Evolutionary conservation across 2,113 vertebrate genomes (phyloP).

Genomic region (Glaucidium brasilianum): DNA sequence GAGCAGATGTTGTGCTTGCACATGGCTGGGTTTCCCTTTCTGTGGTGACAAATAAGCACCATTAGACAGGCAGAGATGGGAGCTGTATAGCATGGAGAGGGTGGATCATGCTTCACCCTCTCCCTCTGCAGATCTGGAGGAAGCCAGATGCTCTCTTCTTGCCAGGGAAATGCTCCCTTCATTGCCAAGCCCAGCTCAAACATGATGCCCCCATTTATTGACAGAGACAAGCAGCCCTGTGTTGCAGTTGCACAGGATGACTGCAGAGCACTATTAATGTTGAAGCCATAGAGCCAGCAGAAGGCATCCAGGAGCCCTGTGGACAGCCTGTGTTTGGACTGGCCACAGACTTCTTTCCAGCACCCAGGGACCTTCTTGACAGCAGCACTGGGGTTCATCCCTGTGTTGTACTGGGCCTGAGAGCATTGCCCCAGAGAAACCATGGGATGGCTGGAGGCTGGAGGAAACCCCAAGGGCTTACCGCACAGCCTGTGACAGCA

Average conservation of each 20-base stretch:
- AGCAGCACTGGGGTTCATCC: background rate
- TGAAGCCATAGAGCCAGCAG: background rate
- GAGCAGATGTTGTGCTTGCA: slow-evolving; percentile 36
- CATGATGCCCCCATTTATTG: background rate
- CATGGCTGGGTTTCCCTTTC: slow-evolving; percentile 46
- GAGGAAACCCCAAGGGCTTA: background rate
- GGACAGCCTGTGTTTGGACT: background rate
- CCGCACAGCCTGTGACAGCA: rapidly evolving
- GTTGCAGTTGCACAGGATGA: background rate
- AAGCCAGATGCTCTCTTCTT: background rate
- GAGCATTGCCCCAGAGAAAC: background rate
- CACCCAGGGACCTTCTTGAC: background rate
- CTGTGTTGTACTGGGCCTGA: background rate
- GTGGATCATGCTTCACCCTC: background rate
- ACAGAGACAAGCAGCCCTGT: background rate
- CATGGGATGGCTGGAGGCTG: background rate
- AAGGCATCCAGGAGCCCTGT: background rate
- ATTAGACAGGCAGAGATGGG: background rate
- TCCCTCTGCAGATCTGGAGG: background rate
- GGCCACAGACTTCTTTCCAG: background rate
- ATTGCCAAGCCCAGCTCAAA: background rate
- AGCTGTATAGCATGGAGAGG: background rate
- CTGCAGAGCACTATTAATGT: background rate
- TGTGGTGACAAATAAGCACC: background rate
- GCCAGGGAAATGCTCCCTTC: background rate